A percentile compares a stretch with the other conserved stretches of the same genome.
Evolutionary conservation across 2,797 vertebrate species (phyloP).

Genomic region (Morelia viridis): DNA sequence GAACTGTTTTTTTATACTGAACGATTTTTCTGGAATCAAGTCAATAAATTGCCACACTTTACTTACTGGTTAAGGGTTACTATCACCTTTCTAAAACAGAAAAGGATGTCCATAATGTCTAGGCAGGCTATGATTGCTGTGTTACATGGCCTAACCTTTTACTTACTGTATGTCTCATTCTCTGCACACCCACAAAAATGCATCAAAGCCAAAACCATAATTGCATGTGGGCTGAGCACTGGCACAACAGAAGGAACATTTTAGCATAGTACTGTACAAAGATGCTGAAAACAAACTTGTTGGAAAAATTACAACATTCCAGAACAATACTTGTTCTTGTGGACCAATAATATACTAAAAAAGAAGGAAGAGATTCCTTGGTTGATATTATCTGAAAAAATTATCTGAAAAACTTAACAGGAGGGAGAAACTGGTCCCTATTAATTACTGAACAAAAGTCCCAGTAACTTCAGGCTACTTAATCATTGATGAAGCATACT

Average conservation of each 20-base stretch:
- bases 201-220: slow-evolving; percentile 11
- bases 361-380: background rate
- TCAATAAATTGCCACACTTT: background rate
- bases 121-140: background rate
- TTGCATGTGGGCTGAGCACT: background rate
- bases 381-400: background rate
- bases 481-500: background rate
- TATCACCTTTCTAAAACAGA: background rate
- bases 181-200: background rate
- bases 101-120: background rate
- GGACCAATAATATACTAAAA: background rate
- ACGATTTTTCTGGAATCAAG: background rate
- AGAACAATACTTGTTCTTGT: background rate
- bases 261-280: background rate
- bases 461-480: background rate
- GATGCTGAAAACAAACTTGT: slow-evolving; percentile 4
- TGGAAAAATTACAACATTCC: background rate
- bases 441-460: background rate
- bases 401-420: background rate
- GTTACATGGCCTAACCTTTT: slow-evolving; percentile 19
- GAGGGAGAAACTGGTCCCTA: background rate
- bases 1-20: background rate
- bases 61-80: background rate
- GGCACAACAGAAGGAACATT: slow-evolving; percentile 8
- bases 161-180: background rate